A percentile compares a stretch with the other conserved stretches of the same genome.
phyloP scores from a whole-genome alignment of 2,113 vertebrate species.

The Ciconia boyciana region DNA sequence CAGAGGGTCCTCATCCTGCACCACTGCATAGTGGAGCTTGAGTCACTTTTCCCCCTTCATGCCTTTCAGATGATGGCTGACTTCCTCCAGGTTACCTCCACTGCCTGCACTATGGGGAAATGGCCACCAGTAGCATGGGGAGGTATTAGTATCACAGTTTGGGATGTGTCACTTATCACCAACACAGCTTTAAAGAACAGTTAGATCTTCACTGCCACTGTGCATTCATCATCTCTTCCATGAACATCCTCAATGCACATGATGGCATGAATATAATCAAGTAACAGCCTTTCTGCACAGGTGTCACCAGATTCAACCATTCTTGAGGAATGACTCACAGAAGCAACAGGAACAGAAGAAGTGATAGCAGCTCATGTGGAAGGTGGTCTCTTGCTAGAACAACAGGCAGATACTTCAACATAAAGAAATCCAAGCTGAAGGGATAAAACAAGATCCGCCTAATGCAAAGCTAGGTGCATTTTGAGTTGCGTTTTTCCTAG shows the following conservation, averaged over 20 bases:
- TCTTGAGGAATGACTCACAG: neutral
- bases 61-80: neutral
- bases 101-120: neutral
- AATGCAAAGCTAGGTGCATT: neutral
- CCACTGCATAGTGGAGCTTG: accelerated
- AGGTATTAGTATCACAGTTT: neutral
- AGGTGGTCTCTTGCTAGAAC: neutral
- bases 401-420: neutral
- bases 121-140: neutral
- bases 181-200: neutral
- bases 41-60: neutral
- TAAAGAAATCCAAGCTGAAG: neutral
- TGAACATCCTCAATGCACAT: neutral
- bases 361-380: neutral
- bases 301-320: neutral
- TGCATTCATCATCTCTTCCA: neutral
- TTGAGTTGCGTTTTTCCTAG: neutral
- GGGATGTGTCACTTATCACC: neutral
- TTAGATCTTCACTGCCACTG: neutral
- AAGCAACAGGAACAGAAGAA: neutral
- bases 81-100: neutral
- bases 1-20: neutral
- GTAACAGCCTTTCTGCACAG: neutral
- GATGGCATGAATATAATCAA: neutral
- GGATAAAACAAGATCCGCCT: neutral